A percentile compares a stretch with the other conserved stretches of the same genome.
Conservation (phyloP, 2,797 vertebrate genomes). For the Vespertilio murinus region DNA sequence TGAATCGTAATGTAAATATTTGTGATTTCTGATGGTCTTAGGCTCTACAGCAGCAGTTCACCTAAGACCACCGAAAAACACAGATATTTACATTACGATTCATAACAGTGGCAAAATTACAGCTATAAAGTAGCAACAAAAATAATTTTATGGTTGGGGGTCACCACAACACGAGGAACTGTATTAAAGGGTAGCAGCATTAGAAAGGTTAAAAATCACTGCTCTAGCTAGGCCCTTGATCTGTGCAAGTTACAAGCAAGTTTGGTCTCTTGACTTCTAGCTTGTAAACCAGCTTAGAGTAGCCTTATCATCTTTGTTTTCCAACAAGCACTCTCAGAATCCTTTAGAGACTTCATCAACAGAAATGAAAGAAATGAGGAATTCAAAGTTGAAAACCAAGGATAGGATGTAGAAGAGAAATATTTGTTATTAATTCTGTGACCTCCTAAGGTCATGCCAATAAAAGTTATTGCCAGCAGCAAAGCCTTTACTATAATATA, state of each 20-base stretch:
- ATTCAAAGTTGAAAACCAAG: slow-evolving; percentile 47
- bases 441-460: not conserved
- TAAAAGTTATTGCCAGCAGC: slow-evolving; percentile 31
- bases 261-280: not conserved
- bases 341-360: not conserved
- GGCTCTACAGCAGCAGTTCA: not conserved
- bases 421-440: slow-evolving; percentile 51
- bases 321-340: not conserved
- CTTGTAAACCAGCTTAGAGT: not conserved
- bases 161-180: no score
- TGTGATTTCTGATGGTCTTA: no score
- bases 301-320: slow-evolving; percentile 40
- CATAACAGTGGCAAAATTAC: no score
- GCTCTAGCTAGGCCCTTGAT: not conserved
- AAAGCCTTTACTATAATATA: slow-evolving; percentile 35
- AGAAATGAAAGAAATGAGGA: slow-evolving; percentile 33
- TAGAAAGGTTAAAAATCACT: no score
- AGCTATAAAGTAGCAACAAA: no score
- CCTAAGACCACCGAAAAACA: no score
- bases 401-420: slow-evolving; percentile 6
- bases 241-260: not conserved
- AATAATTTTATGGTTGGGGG: no score
- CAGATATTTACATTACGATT: no score
- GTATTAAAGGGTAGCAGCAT: no score
- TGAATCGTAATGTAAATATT: no score